A percentile compares a stretch with the other conserved stretches of the same genome.
Evolutionary conservation across 2,113 vertebrate species (phyloP).

Genomic region (Salvelinus namaycush): DNA sequence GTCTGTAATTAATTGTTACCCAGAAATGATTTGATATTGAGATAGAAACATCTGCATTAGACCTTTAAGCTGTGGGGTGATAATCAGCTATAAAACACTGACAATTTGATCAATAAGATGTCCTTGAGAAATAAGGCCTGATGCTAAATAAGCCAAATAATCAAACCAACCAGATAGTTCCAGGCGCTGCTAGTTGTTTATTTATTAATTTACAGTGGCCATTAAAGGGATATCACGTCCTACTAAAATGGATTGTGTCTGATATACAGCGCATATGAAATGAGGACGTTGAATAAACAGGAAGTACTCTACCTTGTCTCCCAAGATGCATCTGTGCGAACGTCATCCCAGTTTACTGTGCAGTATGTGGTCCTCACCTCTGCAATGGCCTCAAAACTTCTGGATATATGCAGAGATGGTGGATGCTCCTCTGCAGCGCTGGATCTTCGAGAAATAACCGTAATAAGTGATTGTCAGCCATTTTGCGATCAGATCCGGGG

Average conservation of each 20-base stretch:
- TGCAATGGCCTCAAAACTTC: conserved; percentile 85
- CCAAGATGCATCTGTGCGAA: conserved; percentile 93
- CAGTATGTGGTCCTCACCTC: conserved; percentile 68
- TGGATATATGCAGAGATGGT: conserved; percentile 93
- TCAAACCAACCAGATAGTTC: background rate
- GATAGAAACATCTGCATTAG: no score
- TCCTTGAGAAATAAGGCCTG: conserved; percentile 26
- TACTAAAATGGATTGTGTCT: background rate
- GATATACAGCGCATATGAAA: background rate
- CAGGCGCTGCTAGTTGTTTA: background rate
- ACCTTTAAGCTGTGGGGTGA: no score
- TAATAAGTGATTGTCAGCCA: background rate
- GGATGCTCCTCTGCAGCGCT: conserved; percentile 91
- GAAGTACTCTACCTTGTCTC: conserved; percentile 82
- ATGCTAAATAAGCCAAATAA: conserved; percentile 1
- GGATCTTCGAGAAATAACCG: conserved; percentile 72
- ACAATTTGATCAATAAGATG: conserved; percentile 17
- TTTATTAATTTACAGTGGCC: background rate
- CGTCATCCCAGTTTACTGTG: conserved; percentile 72
- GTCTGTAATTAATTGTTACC: no score
- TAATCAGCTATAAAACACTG: background rate
- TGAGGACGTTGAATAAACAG: background rate
- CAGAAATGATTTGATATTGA: no score
- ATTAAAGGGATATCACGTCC: background rate
- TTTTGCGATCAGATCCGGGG: background rate